Conservation (phyloP, 1,140 invertebrate species). For the Trichonephila clavata region DNA sequence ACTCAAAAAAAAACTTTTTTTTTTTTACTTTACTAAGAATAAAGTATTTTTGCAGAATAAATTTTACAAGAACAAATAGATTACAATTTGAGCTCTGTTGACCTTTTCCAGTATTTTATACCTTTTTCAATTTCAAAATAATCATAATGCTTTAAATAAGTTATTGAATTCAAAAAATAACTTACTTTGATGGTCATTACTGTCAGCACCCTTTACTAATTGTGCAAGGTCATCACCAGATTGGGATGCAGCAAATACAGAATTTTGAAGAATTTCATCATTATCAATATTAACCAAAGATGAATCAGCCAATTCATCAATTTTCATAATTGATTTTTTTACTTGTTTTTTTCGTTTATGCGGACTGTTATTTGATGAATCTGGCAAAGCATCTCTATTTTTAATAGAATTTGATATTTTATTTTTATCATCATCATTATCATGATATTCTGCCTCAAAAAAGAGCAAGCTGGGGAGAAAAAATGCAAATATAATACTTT, state of each 20-base stretch:
- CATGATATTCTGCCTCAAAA: conserved; percentile 83
- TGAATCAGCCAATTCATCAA: conserved; percentile 31
- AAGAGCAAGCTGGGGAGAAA: conserved; percentile 79
- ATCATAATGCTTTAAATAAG: too few relatives aligned
- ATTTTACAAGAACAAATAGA: too few relatives aligned
- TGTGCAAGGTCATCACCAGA: background rate
- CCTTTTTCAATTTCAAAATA: too few relatives aligned
- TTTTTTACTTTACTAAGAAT: too few relatives aligned
- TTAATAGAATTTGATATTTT: conserved; percentile 58
- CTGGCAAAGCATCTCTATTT: background rate
- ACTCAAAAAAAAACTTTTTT: too few relatives aligned
- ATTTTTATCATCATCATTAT: conserved; percentile 79
- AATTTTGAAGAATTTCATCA: conserved; percentile 24
- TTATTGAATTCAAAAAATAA: background rate
- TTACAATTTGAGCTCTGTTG: too few relatives aligned
- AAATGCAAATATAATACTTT: background rate
- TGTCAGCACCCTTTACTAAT: background rate
- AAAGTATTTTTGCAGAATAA: too few relatives aligned
- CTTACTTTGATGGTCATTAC: background rate
- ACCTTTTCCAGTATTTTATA: too few relatives aligned
- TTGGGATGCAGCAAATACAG: background rate
- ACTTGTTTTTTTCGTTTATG: conserved; percentile 29
- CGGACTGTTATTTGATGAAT: conserved; percentile 69
- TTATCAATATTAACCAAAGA: conserved; percentile 54
- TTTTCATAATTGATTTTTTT: conserved; percentile 31